Base-by-base conservation (phyloP, 2,888 invertebrate species). In the Glaucopsyche alexis region DNA sequence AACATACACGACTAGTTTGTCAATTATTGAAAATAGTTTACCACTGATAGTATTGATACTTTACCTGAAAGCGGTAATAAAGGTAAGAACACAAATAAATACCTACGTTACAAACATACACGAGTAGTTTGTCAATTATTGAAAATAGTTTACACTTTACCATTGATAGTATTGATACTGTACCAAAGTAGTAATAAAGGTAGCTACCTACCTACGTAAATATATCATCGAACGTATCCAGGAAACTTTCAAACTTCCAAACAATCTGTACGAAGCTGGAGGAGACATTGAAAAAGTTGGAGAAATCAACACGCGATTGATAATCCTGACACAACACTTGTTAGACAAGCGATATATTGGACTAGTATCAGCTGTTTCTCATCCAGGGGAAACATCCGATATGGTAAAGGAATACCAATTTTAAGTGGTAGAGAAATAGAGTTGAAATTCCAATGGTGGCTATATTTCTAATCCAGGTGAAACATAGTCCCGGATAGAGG, bases 271-370 rank as follows among this genome's bases (percentile, higher is more conserved):
- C 16, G n/a, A n/a, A n/a, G n/a, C n/a, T n/a, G 42, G 45, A 0
- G 67, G 9, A 42, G 49, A 69, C 47, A 49, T 49, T 69, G 69
- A 69, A 69, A 69, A 69, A 69, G 47, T 69, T 64, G 66, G 71
- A 72, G 67, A 80, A 86, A 82, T 84, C 85, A 86, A 86, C 86
- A 86, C 83, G 82, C 84, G 80, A 85, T 87, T 85, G 85, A 82
- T 84, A 87, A 82, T 80, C 82, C 73, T 76, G 81, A 83, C 83
- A 81, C 81, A 80, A 80, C 74, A 50, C 55, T 50, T 71, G 71
- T 71, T 71, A 64, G 60, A 70, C 75, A 69, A 69, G 45, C 45
- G 19, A 67, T 52, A 52, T 72, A 71, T 73, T 71, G 38, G 71
- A 71, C 71, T 71, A 66, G 66, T n/a, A 60, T 70, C 69, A 69